A percentile compares a stretch with the other conserved stretches of the same genome.
These are phyloP conservation scores for Bombus waltoni DNA, from an alignment of 1,140 invertebrate species.

Conservation along the genomic window DNA sequence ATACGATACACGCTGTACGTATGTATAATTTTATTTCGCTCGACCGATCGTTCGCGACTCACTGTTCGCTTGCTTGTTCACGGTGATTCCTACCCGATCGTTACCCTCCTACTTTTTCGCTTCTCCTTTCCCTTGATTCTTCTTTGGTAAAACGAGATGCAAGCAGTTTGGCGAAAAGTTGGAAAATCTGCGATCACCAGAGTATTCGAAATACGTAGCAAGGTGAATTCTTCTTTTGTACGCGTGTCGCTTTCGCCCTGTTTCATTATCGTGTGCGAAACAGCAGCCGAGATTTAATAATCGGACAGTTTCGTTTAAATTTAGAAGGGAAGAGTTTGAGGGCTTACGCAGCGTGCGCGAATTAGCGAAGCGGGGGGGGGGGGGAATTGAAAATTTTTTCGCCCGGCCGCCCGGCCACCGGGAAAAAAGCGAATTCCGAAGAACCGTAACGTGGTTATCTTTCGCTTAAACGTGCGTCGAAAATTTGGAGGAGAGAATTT, in stretches of 20 bases:
- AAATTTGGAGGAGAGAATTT: background rate
- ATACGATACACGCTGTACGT: too few relatives aligned
- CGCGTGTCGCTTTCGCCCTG: slow-evolving; percentile 35
- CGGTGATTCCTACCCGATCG: too few relatives aligned
- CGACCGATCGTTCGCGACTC: too few relatives aligned
- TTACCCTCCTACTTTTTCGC: too few relatives aligned
- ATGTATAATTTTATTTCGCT: too few relatives aligned
- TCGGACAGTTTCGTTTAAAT: slow-evolving; percentile 47
- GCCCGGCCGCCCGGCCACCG: background rate
- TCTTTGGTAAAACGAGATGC: background rate
- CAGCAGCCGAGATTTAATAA: slow-evolving; percentile 36
- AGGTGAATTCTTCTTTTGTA: background rate
- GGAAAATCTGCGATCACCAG: background rate
- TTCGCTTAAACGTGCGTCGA: slow-evolving; percentile 13
- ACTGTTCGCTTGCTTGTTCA: too few relatives aligned
- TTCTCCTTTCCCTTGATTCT: too few relatives aligned
- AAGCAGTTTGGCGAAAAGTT: background rate
- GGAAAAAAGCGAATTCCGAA: background rate
- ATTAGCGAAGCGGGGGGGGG: slow-evolving; percentile 15
- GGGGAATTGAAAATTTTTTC: slow-evolving; percentile 30
- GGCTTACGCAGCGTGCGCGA: slow-evolving; percentile 27
- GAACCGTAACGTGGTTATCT: background rate
- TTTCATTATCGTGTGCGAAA: slow-evolving; percentile 35
- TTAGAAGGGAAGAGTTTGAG: slow-evolving; percentile 41
- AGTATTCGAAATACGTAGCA: background rate